Conservation (phyloP, 2,113 vertebrate species). For the Taxidea taxus region DNA sequence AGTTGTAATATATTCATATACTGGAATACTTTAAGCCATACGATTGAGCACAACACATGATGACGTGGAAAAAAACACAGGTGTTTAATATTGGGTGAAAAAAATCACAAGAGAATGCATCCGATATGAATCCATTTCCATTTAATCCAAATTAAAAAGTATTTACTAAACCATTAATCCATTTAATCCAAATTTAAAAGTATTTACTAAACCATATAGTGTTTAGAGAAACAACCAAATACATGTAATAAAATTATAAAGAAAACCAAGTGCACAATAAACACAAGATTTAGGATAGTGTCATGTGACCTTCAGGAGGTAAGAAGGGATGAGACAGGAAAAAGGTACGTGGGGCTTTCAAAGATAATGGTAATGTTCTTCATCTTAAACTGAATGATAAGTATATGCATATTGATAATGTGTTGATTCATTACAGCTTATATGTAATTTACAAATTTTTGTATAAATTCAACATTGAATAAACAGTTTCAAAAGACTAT, state of each 20-base stretch:
- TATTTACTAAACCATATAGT: not conserved
- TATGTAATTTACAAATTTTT: constrained; percentile 5
- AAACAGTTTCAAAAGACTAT: not conserved
- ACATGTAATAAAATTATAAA: not conserved
- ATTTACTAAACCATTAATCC: not conserved
- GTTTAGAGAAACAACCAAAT: not conserved
- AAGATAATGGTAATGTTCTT: not conserved
- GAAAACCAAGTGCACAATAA: constrained; percentile 27
- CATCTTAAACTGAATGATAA: constrained; percentile 7
- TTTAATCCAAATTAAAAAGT: constrained; percentile 12
- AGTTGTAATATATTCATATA: not conserved
- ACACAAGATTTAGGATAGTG: not conserved
- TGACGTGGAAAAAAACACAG: not conserved
- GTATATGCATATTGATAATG: not conserved
- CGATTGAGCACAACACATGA: not conserved
- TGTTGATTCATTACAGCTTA: not conserved
- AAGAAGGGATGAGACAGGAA: not conserved
- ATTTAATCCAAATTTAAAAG: too few relatives aligned
- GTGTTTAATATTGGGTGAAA: not conserved
- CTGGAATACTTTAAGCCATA: not conserved
- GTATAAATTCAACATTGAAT: not conserved
- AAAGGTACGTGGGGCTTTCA: not conserved
- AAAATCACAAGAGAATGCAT: not conserved
- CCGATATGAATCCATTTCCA: not conserved
- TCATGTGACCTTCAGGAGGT: not conserved